phyloP scores from a whole-genome alignment of 2,113 vertebrate species.

The Anhinga anhinga region DNA sequence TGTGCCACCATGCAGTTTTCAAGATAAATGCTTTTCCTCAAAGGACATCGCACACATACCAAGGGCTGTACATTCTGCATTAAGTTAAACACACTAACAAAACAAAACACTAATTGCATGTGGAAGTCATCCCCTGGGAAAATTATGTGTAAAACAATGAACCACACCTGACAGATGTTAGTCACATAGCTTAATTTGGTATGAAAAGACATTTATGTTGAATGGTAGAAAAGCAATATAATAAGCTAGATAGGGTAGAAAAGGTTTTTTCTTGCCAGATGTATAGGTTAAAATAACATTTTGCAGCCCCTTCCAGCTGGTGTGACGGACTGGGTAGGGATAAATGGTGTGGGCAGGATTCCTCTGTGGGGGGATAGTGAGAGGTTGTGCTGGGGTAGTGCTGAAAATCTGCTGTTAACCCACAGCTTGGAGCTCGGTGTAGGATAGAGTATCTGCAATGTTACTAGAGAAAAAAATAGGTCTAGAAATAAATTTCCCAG shows the following conservation, averaged over 20 bases:
- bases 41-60: not conserved
- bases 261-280: not conserved
- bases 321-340: not conserved
- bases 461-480: not conserved
- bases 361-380: not conserved
- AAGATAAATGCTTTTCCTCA: constrained; percentile 2
- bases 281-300: not conserved
- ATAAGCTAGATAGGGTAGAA: not conserved
- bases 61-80: not conserved
- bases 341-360: not conserved
- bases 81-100: not conserved
- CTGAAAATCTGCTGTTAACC: not conserved
- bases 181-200: not conserved
- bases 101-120: not conserved
- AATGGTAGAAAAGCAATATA: not conserved
- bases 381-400: not conserved
- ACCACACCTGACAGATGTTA: not conserved
- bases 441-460: not conserved
- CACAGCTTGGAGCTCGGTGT: not conserved
- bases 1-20: not conserved
- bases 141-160: not conserved
- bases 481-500: not conserved
- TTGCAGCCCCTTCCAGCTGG: not conserved
- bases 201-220: not conserved
- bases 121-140: not conserved